Percentiles rank a stretch among this genome's conserved stretches.
phyloP scores from a whole-genome alignment of 2,888 invertebrate genomes.

The Podotricha telesiphe region DNA sequence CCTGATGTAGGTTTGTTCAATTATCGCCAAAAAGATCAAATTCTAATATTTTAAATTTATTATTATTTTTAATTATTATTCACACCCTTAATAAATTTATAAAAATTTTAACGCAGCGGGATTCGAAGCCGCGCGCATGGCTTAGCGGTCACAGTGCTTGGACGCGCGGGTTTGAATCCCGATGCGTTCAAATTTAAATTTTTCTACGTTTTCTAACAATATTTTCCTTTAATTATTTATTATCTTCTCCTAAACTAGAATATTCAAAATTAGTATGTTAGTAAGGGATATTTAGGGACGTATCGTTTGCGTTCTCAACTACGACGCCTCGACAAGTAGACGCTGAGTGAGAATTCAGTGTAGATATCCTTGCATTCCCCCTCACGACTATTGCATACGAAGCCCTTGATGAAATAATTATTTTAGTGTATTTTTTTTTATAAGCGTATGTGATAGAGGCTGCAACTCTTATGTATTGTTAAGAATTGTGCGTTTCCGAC shows the following conservation, averaged over 20 bases:
- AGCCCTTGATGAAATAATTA: slow-evolving; percentile 47
- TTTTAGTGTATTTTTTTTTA: slow-evolving; percentile 52
- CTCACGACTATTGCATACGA: neutral
- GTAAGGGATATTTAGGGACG: neutral
- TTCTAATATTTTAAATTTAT: no score
- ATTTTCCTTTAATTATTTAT: slow-evolving; percentile 6
- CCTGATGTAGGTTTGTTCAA: slow-evolving; percentile 3
- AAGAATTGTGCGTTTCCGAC: slow-evolving; percentile 41
- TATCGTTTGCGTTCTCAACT: neutral
- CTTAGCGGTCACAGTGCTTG: no score
- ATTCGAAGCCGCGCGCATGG: no score
- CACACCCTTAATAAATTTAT: no score
- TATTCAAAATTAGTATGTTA: neutral
- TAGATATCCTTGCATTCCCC: slow-evolving; percentile 55
- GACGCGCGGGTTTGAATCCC: no score
- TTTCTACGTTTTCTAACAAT: no score
- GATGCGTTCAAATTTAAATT: no score
- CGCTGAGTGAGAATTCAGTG: neutral
- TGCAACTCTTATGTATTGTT: slow-evolving; percentile 52
- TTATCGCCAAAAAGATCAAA: neutral
- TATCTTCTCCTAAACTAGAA: neutral
- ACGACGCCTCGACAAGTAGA: neutral
- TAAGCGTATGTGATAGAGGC: slow-evolving; percentile 71
- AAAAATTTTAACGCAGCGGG: no score
- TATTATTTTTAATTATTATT: no score